Evolutionary conservation across 64 coral and sea anemone species (phyloP).

Genomic region (Stichodactyla mertensii): DNA sequence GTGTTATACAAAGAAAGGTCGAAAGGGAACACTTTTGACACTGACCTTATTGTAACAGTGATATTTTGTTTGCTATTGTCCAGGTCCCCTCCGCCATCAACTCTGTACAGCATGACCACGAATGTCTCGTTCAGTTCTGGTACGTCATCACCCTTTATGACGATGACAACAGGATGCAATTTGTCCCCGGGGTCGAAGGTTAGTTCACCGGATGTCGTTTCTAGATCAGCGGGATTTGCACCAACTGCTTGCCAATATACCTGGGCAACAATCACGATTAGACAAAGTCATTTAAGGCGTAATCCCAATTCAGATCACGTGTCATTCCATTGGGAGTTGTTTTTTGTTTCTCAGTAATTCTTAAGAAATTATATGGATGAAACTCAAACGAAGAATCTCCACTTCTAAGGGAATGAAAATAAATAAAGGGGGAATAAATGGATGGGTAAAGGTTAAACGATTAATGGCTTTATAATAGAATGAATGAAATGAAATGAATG

Average conservation of each 20-base stretch:
- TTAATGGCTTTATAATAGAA: no score
- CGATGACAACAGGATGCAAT: neutral
- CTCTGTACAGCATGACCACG: slow-evolving; percentile 41
- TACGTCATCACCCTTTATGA: slow-evolving; percentile 62
- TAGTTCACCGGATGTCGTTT: slow-evolving; percentile 42
- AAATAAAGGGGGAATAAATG: no score
- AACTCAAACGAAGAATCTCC: no score
- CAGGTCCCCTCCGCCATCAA: slow-evolving; percentile 83
- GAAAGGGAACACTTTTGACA: neutral
- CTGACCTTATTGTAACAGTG: slow-evolving; percentile 82
- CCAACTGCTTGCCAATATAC: slow-evolving; percentile 67
- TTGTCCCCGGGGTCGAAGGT: neutral
- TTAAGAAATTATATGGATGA: no score
- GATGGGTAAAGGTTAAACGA: no score
- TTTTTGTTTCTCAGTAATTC: no score
- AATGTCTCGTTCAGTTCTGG: slow-evolving; percentile 75
- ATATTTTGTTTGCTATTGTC: slow-evolving; percentile 36
- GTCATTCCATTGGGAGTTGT: no score
- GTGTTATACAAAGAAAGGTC: no score
- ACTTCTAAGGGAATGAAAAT: no score
- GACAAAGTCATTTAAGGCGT: no score
- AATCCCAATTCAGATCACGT: no score
- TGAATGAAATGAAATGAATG: no score
- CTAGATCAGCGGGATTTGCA: slow-evolving; percentile 37
- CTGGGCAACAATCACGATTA: neutral